phyloP scores from a whole-genome alignment of 2,888 invertebrate genomes.

The Rutpela maculata region DNA sequence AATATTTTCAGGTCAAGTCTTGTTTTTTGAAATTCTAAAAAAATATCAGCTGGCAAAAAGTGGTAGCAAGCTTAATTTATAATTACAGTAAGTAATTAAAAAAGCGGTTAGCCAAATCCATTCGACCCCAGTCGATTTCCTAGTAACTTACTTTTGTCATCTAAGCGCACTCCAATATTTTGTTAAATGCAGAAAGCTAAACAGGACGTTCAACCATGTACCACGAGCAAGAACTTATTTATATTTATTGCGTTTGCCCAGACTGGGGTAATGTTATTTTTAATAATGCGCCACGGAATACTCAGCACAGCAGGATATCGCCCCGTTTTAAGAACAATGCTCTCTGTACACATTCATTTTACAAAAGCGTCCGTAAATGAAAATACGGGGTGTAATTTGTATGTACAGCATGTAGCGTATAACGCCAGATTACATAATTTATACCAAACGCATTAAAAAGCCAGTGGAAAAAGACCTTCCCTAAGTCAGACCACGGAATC shows the following conservation, averaged over 20 bases:
- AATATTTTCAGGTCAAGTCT: too few species aligned
- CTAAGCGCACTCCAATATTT: not conserved
- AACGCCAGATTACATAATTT: conserved; percentile 29
- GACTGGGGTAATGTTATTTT: conserved; percentile 14
- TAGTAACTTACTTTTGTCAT: too few species aligned
- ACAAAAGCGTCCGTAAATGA: conserved; percentile 12
- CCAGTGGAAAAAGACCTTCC: not conserved
- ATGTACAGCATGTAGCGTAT: conserved; percentile 15
- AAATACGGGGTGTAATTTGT: conserved; percentile 22
- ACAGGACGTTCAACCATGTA: not conserved
- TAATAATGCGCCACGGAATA: conserved; percentile 13
- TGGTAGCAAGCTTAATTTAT: too few species aligned
- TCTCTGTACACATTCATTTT: conserved; percentile 1
- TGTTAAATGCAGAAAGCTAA: not conserved
- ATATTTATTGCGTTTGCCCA: not conserved
- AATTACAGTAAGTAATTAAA: too few species aligned
- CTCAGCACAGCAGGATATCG: not conserved
- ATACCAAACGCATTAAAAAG: conserved; percentile 7
- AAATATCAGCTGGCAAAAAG: too few species aligned
- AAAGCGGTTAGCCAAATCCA: too few species aligned
- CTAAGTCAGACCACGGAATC: not conserved
- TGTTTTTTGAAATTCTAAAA: too few species aligned
- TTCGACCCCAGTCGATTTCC: too few species aligned
- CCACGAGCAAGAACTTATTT: not conserved
- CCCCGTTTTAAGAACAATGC: conserved; percentile 14